A percentile compares a stretch with the other conserved stretches of the same genome.
Evolutionary conservation across 2,888 invertebrate species (phyloP).

Genomic region (Dasysyrphus tricinctus): DNA sequence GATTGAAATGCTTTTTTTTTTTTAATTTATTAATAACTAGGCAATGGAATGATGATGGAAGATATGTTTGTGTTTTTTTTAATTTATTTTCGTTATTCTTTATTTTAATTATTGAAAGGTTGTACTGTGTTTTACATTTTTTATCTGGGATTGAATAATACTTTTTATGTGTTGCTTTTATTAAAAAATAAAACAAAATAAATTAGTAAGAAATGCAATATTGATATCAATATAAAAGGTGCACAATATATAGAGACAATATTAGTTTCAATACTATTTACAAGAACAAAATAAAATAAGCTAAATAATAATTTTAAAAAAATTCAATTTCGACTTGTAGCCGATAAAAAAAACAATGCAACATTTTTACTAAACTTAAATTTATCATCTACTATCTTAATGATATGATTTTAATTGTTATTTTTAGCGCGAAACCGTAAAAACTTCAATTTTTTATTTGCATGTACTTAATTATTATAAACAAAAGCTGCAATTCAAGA

Average conservation of each 20-base stretch:
- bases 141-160: conserved; percentile 64
- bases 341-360: conserved; percentile 53
- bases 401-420: conserved; percentile 61
- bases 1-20: conserved; percentile 50
- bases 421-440: conserved; percentile 21
- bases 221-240: conserved; percentile 29
- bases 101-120: conserved; percentile 65
- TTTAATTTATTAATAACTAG: conserved; percentile 60
- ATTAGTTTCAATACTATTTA: conserved; percentile 50
- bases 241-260: conserved; percentile 17
- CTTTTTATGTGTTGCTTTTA: conserved; percentile 52
- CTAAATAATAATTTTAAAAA: conserved; percentile 30
- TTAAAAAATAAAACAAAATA: conserved; percentile 34
- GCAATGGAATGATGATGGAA: conserved; percentile 75
- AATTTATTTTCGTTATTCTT: conserved; percentile 9
- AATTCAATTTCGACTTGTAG: conserved; percentile 52
- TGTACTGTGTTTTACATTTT: conserved; percentile 65
- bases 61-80: conserved; percentile 50
- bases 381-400: conserved; percentile 63
- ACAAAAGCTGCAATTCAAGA: conserved; percentile 44
- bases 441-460: conserved; percentile 12
- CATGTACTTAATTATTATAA: conserved; percentile 5
- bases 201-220: conserved; percentile 45
- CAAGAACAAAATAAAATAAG: conserved; percentile 25
- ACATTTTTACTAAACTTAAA: conserved; percentile 59